These are phyloP conservation scores for Nasonia oneida DNA, from an alignment of 2,888 invertebrate genomes.

Conservation along the genomic window DNA sequence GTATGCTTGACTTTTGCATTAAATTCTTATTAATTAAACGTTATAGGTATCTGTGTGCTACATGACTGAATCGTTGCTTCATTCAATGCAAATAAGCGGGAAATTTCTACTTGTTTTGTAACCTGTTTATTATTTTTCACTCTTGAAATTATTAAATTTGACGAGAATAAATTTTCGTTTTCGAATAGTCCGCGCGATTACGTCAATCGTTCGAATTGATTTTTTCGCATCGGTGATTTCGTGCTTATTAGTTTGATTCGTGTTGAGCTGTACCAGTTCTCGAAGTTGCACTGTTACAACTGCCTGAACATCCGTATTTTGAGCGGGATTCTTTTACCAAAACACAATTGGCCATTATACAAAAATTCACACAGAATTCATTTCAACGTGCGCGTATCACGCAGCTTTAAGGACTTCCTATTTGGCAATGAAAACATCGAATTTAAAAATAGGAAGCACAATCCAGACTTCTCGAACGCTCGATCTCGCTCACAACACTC, in stretches of 20 bases:
- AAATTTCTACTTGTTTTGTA: not conserved
- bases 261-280: no score
- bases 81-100: not conserved
- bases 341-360: not conserved
- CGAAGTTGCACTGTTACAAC: no score
- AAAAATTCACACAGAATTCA: not conserved
- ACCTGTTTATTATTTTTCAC: not conserved
- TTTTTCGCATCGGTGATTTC: no score
- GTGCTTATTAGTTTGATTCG: no score
- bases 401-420: no score
- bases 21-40: not conserved
- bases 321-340: no score
- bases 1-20: not conserved
- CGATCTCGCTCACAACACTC: no score
- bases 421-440: not conserved
- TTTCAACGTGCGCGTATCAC: not conserved
- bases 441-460: not conserved
- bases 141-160: not conserved
- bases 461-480: no score
- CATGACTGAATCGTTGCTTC: not conserved
- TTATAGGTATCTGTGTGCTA: not conserved
- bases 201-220: no score
- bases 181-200: no score
- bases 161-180: not conserved
- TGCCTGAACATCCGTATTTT: no score